A percentile compares a stretch with the other conserved stretches of the same genome.
phyloP scores from a whole-genome alignment of 35 echinoderm and acorn worm genomes.

The Heliocidaris erythrogramma region DNA sequence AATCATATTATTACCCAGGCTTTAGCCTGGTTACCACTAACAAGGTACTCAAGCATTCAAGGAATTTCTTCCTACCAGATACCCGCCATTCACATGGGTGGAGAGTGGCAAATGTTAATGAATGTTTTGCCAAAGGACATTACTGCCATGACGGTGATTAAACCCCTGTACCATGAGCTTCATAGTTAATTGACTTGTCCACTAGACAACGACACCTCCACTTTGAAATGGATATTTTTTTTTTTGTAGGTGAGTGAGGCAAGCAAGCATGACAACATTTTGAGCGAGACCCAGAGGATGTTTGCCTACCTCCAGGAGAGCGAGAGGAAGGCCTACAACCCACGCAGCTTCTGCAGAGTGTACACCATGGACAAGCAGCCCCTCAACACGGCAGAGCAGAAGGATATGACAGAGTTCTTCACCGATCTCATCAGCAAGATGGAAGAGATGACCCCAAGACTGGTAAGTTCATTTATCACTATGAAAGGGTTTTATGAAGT shows the following conservation, averaged over 20 bases:
- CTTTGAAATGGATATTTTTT: background rate
- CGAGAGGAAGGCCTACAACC: slow-evolving; percentile 85
- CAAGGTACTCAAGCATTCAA: no score
- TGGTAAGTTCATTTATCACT: slow-evolving; percentile 50
- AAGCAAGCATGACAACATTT: slow-evolving; percentile 62
- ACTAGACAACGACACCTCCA: no score
- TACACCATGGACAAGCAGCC: slow-evolving; percentile 95
- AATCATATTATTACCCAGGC: background rate
- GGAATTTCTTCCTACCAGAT: no score
- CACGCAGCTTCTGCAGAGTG: slow-evolving; percentile 82
- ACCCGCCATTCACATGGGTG: no score
- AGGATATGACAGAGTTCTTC: slow-evolving; percentile 93
- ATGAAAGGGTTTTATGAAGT: no score
- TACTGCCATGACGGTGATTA: no score
- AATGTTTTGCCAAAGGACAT: no score
- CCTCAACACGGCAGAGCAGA: slow-evolving; percentile 83
- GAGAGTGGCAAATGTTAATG: no score
- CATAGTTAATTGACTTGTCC: background rate
- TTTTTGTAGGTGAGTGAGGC: slow-evolving; percentile 58
- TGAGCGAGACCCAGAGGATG: slow-evolving; percentile 78
- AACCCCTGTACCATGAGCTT: background rate
- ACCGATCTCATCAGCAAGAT: slow-evolving; percentile 92
- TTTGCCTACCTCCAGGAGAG: slow-evolving; percentile 89
- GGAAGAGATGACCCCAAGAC: slow-evolving; percentile 83
- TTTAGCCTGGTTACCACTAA: no score